Base-by-base conservation (phyloP, 1,140 invertebrate genomes). In the Drosophila tsacasi region DNA sequence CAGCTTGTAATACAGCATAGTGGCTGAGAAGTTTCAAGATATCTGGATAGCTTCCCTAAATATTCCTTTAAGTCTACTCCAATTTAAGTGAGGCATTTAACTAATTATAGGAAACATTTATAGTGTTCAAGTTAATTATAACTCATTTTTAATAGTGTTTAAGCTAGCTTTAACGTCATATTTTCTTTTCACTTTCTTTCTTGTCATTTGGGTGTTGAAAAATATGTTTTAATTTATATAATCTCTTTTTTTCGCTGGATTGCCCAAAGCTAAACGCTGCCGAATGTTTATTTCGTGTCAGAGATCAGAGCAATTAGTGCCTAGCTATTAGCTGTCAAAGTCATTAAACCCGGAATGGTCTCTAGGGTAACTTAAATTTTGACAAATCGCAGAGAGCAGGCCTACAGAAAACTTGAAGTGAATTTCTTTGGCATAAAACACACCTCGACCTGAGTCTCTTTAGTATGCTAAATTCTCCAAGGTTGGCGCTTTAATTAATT, bases 261-360 rank as follows among this genome's bases (percentile, higher is more conserved):
- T 50, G 35, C 42, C 27, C 15, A 40, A 37, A 57, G 39, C 25
- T 15, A 6, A 52, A 8, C 13, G 8, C 23, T n/a, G 17, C 40
- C 15, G 46, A 68, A 77, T 77, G 75, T 68, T 68, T 60, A 47
- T 54, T 47, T 50, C 50, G 75, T 77, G 74, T 49, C 75, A 77
- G 63, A 60, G 75, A 77, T 77, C 75, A 77, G 35, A 68, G 75
- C 75, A 77, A 77, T 77, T 77, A 77, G 63, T 77, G 74, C 50
- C 50, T 50, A 77, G 74, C 75, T 77, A 77, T 77, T 77, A 77
- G 75, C 64, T 77, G 74, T 59, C 75, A 77, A 76, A 68, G 74
- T 30, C 61, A 76, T 76, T 76, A 76, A 59, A 49, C 42, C 10
- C 54, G 35, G 17, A 35, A 42, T 59, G 40, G 52, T 68, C 75